Evolutionary conservation across 2,888 invertebrate species (phyloP).

Genomic region (Pinctada fucata): DNA sequence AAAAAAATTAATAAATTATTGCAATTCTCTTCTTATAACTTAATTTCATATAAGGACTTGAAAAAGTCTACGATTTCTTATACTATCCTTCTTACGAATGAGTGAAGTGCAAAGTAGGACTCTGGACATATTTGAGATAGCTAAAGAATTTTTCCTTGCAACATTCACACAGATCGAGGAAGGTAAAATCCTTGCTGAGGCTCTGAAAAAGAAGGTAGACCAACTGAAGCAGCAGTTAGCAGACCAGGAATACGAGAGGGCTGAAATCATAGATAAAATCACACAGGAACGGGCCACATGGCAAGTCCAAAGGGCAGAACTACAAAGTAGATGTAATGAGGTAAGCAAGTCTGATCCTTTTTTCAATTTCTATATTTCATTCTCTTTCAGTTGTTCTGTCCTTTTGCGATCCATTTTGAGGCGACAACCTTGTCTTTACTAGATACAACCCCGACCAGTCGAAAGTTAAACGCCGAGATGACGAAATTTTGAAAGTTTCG

Average conservation of each 20-base stretch:
- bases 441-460: too few species aligned
- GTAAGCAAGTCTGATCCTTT: slow-evolving; percentile 38
- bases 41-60: neutral
- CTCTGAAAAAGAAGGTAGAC: slow-evolving; percentile 56
- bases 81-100: neutral
- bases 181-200: slow-evolving; percentile 54
- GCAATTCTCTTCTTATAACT: too few species aligned
- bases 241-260: slow-evolving; percentile 62
- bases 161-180: slow-evolving; percentile 59
- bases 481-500: too few species aligned
- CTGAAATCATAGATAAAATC: slow-evolving; percentile 67
- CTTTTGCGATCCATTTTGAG: too few species aligned
- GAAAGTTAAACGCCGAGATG: too few species aligned
- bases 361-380: neutral
- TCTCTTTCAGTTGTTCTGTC: too few species aligned
- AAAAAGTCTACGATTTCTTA: neutral
- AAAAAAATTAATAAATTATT: too few species aligned
- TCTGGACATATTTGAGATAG: too few species aligned
- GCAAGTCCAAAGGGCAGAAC: slow-evolving; percentile 64
- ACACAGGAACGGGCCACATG: slow-evolving; percentile 64
- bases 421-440: too few species aligned
- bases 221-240: slow-evolving; percentile 62
- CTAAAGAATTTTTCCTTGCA: too few species aligned
- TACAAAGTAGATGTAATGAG: slow-evolving; percentile 65
- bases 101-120: neutral